These are phyloP conservation scores for Heliangelus exortis DNA, from an alignment of 2,797 vertebrate species.

Conservation along the genomic window DNA sequence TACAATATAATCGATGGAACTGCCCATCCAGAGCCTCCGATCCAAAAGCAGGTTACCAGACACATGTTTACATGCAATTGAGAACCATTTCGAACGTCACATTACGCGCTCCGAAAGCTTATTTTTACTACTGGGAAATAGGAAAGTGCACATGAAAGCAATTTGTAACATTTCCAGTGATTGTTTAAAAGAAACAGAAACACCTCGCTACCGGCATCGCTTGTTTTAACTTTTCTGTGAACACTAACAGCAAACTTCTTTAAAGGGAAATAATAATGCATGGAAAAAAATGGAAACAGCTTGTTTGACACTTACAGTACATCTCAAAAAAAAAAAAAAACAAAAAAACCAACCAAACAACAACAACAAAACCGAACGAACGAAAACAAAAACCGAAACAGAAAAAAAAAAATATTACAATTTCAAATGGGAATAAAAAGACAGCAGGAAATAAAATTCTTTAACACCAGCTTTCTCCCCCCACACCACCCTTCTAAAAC, in stretches of 20 bases:
- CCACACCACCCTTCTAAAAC: constrained; percentile 32
- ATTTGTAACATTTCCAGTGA: constrained; percentile 84
- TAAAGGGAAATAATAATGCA: constrained; percentile 70
- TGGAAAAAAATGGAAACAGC: constrained; percentile 74
- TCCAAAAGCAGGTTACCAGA: constrained; percentile 76
- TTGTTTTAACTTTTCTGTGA: constrained; percentile 76
- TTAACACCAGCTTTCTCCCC: constrained; percentile 67
- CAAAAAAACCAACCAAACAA: constrained; percentile 43
- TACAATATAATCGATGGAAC: constrained; percentile 70
- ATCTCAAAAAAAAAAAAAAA: constrained; percentile 61
- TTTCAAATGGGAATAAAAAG: constrained; percentile 51
- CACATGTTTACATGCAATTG: constrained; percentile 77
- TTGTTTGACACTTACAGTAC: constrained; percentile 82
- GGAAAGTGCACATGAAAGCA: constrained; percentile 82
- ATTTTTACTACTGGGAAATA: constrained; percentile 79
- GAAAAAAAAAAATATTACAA: constrained; percentile 52
- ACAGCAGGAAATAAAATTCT: constrained; percentile 67
- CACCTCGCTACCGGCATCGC: constrained; percentile 75
- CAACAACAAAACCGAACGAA: constrained; percentile 30
- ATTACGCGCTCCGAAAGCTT: constrained; percentile 80
- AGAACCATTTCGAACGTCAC: constrained; percentile 81
- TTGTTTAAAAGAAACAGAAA: constrained; percentile 81
- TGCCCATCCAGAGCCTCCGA: constrained; percentile 76
- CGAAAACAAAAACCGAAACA: not conserved
- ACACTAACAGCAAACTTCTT: constrained; percentile 79